A percentile compares a stretch with the other conserved stretches of the same genome.
Evolutionary conservation across 1,140 invertebrate genomes (phyloP).

Genomic region (Achatina immaculata): DNA sequence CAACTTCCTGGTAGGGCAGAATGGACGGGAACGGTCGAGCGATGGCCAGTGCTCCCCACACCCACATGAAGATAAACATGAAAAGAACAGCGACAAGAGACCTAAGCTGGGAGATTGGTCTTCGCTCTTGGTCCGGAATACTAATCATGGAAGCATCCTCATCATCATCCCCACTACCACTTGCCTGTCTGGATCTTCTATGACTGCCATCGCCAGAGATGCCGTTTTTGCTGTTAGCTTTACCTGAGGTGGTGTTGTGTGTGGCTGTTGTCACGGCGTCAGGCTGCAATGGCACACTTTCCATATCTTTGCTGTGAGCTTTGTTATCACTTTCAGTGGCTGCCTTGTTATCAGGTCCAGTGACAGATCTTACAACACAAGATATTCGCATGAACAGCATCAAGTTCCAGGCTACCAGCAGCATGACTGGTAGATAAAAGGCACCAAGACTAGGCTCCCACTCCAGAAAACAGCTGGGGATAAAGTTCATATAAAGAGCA

Average conservation of each 20-base stretch:
- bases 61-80: constrained; percentile 84
- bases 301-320: constrained; percentile 76
- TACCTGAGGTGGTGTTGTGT: constrained; percentile 8
- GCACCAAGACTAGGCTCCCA: constrained; percentile 84
- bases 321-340: constrained; percentile 57
- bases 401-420: constrained; percentile 81
- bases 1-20: constrained; percentile 80
- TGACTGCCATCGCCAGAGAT: constrained; percentile 12
- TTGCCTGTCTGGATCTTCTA: constrained; percentile 71
- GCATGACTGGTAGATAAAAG: constrained; percentile 82
- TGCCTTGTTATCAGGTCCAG: constrained; percentile 46
- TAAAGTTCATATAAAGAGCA: not conserved
- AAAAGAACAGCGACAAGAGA: constrained; percentile 82
- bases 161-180: constrained; percentile 66
- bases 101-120: constrained; percentile 83
- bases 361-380: constrained; percentile 75
- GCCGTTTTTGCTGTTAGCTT: constrained; percentile 27
- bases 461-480: constrained; percentile 81
- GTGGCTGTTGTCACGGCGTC: constrained; percentile 53
- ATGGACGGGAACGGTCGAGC: constrained; percentile 69
- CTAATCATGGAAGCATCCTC: constrained; percentile 75
- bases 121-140: constrained; percentile 85
- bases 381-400: constrained; percentile 84
- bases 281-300: constrained; percentile 62
- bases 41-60: constrained; percentile 77